Base-by-base conservation (phyloP, 2,113 vertebrate genomes). In the Hippocampus barbouri region DNA sequence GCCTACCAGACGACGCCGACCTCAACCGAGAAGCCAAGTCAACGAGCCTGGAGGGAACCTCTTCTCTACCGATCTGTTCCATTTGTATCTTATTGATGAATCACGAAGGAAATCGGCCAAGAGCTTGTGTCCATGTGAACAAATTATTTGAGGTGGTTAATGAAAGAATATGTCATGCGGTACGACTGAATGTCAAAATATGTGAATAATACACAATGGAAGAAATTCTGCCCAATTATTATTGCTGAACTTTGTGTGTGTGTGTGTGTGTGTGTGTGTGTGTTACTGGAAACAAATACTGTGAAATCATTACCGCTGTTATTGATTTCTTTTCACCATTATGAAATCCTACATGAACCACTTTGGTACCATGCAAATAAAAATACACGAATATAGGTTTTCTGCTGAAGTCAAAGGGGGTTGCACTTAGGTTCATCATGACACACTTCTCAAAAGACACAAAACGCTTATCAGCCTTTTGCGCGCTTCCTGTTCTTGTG, bases 401-500 rank as follows among this genome's bases (percentile, higher is more conserved):
- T 43, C 21, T 43, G 40, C 20, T 43, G 21, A 43, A 45, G 63
- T 18, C 59, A 61, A 61, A 38, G 16, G 6, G 18, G 43, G 49
- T 66, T 40, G 65, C 27, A 27, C 21, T 47, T 56, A 54, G 64
- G n/a, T 16, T 79, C 73, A 82, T 83, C 65, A 41, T 64, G 34
- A 47, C 45, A 47, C 45, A 15, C 45, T 64, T 74, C 59, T 70
- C 69, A 47, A 16, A 16, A 47, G 49, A 51, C 49, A 51, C 25
- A 53, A 53, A 79, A 4, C 70, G 15, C 72, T 75, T 69, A 80
- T 80, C 75, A 12, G 59, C 3, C n/a, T 14, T 62, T 20, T 56
- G 54, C 67, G 38, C n/a, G 62, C 69, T 85, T 88, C 84, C 82
- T 85, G 67, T 85, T 82, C 64, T 72, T 79, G 70, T 4, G 41